Conservation (phyloP, 1,140 invertebrate species). For the Ganaspis sp. region DNA sequence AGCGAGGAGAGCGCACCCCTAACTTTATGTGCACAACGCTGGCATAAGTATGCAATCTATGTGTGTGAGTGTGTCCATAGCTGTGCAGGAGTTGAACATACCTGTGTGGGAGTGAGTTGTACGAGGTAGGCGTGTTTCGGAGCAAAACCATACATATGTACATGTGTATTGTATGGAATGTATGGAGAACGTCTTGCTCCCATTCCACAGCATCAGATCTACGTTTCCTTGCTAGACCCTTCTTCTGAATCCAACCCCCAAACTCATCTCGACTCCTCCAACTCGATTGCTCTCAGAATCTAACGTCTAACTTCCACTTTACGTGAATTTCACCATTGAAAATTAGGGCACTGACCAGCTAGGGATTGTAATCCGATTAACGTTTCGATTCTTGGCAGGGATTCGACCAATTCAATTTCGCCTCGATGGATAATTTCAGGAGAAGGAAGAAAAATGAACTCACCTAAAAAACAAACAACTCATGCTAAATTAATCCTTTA, state of each 20-base stretch:
- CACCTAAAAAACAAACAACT: not conserved
- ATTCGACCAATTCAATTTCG: slow-evolving; percentile 12
- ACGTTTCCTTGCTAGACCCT: not conserved
- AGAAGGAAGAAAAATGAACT: not conserved
- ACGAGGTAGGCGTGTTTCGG: slow-evolving; percentile 34
- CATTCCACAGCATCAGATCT: slow-evolving; percentile 37
- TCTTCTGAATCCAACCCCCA: not conserved
- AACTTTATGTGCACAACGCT: slow-evolving; percentile 73
- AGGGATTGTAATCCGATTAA: slow-evolving; percentile 4
- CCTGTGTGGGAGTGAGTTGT: slow-evolving; percentile 32
- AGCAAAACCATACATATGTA: slow-evolving; percentile 40
- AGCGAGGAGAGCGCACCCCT: slow-evolving; percentile 62
- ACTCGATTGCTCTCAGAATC: slow-evolving; percentile 1
- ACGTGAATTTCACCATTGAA: slow-evolving; percentile 14
- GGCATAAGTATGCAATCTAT: slow-evolving; percentile 73
- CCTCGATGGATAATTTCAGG: not conserved
- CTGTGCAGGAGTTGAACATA: slow-evolving; percentile 39
- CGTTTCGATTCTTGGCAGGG: slow-evolving; percentile 18
- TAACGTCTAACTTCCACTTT: slow-evolving; percentile 9
- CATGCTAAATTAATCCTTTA: not conserved
- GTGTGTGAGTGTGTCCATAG: slow-evolving; percentile 54
- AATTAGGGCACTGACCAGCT: not conserved
- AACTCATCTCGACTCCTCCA: slow-evolving; percentile 9
- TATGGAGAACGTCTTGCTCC: slow-evolving; percentile 61
- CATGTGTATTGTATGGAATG: slow-evolving; percentile 64